Evolutionary conservation across 1,140 invertebrate species (phyloP).

Genomic region (Polypedilum vanderplanki): DNA sequence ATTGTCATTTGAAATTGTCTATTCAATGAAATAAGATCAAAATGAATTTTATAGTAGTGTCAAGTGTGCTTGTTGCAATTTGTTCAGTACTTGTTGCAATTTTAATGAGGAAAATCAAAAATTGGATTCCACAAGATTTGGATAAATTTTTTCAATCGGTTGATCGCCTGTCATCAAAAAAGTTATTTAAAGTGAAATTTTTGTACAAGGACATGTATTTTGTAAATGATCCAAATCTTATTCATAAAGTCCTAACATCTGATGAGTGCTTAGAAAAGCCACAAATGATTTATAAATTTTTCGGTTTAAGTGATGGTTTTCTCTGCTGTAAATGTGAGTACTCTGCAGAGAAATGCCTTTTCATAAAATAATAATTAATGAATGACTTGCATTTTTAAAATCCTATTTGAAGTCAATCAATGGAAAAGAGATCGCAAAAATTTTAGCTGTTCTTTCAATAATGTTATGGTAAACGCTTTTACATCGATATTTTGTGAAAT

Average conservation of each 20-base stretch:
- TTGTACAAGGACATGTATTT: background rate
- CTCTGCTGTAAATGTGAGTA: constrained; percentile 4
- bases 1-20: background rate
- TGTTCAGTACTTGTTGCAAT: background rate
- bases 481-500: background rate
- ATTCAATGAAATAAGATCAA: background rate
- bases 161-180: background rate
- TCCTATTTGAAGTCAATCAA: background rate
- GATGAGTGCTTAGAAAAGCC: background rate
- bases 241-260: background rate
- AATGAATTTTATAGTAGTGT: background rate
- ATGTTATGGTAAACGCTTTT: background rate
- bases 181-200: background rate
- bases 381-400: background rate
- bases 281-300: background rate
- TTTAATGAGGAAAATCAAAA: background rate
- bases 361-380: background rate
- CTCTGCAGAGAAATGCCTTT: background rate
- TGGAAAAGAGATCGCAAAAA: background rate
- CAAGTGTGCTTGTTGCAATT: background rate
- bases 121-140: background rate
- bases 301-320: background rate
- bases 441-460: background rate
- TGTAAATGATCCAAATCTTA: background rate
- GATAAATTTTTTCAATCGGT: background rate